Conservation (phyloP, 2,797 vertebrate species). For the Liasis olivaceus region DNA sequence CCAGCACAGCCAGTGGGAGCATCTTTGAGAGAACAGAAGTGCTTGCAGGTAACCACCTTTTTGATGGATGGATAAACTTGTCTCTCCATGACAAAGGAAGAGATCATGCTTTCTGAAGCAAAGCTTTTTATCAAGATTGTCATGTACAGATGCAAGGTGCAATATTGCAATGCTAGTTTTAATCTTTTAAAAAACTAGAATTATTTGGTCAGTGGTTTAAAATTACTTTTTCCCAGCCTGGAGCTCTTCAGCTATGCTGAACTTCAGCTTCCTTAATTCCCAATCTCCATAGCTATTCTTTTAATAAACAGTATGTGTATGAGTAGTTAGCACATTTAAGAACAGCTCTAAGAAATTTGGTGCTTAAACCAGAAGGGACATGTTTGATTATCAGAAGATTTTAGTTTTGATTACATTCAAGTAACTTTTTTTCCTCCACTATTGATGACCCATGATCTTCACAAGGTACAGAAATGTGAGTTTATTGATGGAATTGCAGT, state of each 20-base stretch:
- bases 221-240: neutral
- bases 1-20: slow-evolving; percentile 82
- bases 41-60: slow-evolving; percentile 83
- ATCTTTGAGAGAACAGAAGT: slow-evolving; percentile 91
- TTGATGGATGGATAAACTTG: neutral
- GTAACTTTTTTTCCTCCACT: too few relatives aligned
- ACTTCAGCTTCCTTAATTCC: too few relatives aligned
- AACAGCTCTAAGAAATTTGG: neutral
- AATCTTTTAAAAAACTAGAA: neutral
- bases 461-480: neutral
- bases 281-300: neutral
- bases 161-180: neutral
- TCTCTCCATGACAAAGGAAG: neutral
- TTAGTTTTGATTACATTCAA: too few relatives aligned
- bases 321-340: neutral
- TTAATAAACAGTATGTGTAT: neutral
- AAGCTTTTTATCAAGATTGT: neutral
- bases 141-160: neutral
- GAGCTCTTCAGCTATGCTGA: too few relatives aligned
- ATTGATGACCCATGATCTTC: neutral
- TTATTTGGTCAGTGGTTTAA: neutral
- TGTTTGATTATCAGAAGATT: neutral
- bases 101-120: neutral
- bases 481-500: neutral
- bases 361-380: neutral